Conservation (phyloP, 2,888 invertebrate species). For the Microplitis deprimator region DNA sequence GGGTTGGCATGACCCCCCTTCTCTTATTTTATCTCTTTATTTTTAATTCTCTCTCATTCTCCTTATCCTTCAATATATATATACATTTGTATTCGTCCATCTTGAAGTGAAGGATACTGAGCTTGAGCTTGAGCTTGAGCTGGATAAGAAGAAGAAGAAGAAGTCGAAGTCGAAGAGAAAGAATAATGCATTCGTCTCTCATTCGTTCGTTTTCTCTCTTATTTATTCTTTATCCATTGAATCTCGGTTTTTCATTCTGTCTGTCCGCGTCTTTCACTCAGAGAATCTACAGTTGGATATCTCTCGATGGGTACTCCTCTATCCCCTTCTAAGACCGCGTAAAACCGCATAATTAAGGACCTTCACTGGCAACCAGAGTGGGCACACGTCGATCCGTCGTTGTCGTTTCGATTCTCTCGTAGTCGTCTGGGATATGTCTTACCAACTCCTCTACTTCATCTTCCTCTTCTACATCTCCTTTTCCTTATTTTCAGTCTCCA, state of each 20-base stretch:
- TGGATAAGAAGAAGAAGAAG: constrained; percentile 15
- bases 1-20: constrained; percentile 50
- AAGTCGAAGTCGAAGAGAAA: neutral
- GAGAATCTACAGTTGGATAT: neutral
- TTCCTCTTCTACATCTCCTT: constrained; percentile 19
- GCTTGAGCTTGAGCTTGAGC: neutral
- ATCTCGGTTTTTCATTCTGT: constrained; percentile 35
- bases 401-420: constrained; percentile 36
- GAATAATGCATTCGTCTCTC: constrained; percentile 8
- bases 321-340: constrained; percentile 51
- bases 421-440: neutral
- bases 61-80: constrained; percentile 14
- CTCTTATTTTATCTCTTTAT: constrained; percentile 20
- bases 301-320: constrained; percentile 33
- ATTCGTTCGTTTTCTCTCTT: constrained; percentile 34
- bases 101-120: constrained; percentile 24
- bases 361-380: constrained; percentile 40
- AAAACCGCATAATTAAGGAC: constrained; percentile 69
- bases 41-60: constrained; percentile 24
- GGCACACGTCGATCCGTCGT: constrained; percentile 49
- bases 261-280: constrained; percentile 34
- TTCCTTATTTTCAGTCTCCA: constrained; percentile 3
- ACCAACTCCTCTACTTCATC: constrained; percentile 22
- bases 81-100: constrained; percentile 42
- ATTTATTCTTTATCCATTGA: constrained; percentile 35